Conservation (phyloP, 35 echinoderm and acorn worm genomes). For the Diadema setosum region DNA sequence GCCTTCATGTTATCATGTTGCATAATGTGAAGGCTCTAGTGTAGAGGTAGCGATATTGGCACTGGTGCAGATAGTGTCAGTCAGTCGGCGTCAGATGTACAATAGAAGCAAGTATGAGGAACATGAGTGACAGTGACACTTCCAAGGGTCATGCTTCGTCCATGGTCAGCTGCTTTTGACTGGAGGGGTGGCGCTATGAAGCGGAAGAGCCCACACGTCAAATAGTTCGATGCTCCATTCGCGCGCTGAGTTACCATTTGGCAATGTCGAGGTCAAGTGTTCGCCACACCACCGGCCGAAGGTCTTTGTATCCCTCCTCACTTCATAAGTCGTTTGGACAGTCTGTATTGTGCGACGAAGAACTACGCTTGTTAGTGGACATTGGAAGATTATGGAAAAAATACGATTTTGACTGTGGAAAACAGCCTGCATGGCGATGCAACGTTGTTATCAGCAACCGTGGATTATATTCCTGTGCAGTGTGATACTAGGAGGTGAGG, state of each 20-base stretch:
- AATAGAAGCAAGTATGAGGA: no score
- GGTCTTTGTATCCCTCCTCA: slow-evolving; percentile 27
- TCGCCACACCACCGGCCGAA: slow-evolving; percentile 26
- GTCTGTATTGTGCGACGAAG: not conserved
- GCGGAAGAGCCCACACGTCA: slow-evolving; percentile 20
- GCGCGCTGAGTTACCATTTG: slow-evolving; percentile 26
- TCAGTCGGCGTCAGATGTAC: no score
- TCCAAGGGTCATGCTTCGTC: not conserved
- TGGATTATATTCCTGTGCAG: slow-evolving; percentile 28
- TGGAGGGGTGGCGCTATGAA: not conserved
- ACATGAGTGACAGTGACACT: no score
- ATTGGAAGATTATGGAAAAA: slow-evolving; percentile 1
- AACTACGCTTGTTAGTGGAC: not conserved
- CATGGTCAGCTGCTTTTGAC: not conserved
- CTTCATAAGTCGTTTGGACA: slow-evolving; percentile 9
- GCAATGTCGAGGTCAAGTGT: slow-evolving; percentile 30
- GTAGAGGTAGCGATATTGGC: no score
- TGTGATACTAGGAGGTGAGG: slow-evolving; percentile 17
- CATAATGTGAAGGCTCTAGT: no score
- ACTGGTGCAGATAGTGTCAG: no score
- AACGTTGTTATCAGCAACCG: slow-evolving; percentile 18
- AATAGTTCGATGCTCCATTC: slow-evolving; percentile 25
- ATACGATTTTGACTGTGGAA: not conserved
- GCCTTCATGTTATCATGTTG: no score
- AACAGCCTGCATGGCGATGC: slow-evolving; percentile 27